phyloP scores from a whole-genome alignment of 2,888 invertebrate species.

The Aleiodes leptofemur region DNA sequence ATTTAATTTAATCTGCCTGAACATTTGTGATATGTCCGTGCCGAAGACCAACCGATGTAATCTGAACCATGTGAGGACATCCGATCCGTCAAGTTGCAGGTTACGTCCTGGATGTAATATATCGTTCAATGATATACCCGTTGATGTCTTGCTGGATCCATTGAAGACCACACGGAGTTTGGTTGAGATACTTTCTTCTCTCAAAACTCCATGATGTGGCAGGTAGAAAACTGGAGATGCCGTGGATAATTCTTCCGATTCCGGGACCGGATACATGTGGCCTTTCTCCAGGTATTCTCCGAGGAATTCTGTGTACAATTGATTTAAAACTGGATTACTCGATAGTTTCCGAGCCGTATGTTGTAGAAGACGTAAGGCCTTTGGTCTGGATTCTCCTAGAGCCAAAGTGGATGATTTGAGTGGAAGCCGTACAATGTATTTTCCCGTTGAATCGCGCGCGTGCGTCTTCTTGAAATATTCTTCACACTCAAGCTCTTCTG shows the following conservation, averaged over 20 bases:
- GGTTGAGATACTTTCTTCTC: conserved; percentile 22
- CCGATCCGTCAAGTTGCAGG: not conserved
- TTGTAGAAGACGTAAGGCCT: conserved; percentile 34
- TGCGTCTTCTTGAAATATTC: conserved; percentile 34
- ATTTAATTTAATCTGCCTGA: not conserved
- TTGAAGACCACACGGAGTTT: conserved; percentile 52
- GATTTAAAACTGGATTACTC: not conserved
- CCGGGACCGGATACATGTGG: conserved; percentile 35
- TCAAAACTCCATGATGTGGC: conserved; percentile 44
- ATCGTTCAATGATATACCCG: conserved; percentile 19
- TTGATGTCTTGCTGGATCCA: conserved; percentile 33
- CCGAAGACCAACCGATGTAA: not conserved
- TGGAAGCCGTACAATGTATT: conserved; percentile 19
- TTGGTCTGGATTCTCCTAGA: not conserved
- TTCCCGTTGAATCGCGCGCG: conserved; percentile 24
- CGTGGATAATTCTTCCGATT: not conserved
- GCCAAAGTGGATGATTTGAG: conserved; percentile 26
- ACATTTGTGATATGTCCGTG: conserved; percentile 6
- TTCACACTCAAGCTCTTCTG: conserved; percentile 36
- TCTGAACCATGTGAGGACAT: not conserved
- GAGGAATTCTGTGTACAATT: conserved; percentile 37
- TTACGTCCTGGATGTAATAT: not conserved
- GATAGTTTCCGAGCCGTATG: not conserved
- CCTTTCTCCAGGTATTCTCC: conserved; percentile 27
- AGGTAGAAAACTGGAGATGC: conserved; percentile 21